Evolutionary conservation across 2,113 vertebrate genomes (phyloP).

Genomic region (Nothocercus nigrocapillus): DNA sequence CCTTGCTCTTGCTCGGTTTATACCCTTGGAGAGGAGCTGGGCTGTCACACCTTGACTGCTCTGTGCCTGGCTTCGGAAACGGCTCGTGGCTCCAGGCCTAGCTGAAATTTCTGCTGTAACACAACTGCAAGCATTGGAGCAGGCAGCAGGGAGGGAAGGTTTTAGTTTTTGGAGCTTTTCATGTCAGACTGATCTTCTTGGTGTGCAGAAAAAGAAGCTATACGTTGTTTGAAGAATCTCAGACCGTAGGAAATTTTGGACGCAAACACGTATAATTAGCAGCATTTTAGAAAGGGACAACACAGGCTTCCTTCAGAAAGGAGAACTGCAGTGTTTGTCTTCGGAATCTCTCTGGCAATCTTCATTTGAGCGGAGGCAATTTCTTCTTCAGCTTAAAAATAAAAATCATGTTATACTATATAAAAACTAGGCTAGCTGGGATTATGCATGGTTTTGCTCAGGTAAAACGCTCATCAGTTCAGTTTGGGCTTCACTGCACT

Average conservation of each 20-base stretch:
- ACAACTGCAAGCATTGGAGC: background rate
- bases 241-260: background rate
- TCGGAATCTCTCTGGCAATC: background rate
- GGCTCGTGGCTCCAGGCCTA: background rate
- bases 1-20: background rate
- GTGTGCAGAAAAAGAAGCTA: background rate
- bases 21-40: background rate
- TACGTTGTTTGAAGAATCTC: background rate
- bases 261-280: background rate
- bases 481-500: background rate
- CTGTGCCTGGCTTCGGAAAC: background rate
- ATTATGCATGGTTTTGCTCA: background rate
- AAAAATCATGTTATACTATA: background rate
- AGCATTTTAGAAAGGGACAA: background rate
- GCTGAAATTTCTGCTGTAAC: background rate
- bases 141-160: background rate
- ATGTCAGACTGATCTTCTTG: background rate
- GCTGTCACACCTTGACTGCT: background rate
- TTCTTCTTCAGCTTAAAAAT: background rate
- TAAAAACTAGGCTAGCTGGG: background rate
- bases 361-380: background rate
- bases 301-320: background rate
- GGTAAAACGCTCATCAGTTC: background rate
- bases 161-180: constrained; percentile 6
- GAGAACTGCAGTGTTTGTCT: background rate